phyloP scores from a whole-genome alignment of 1,140 invertebrate genomes.

The Rhysida immarginata region DNA sequence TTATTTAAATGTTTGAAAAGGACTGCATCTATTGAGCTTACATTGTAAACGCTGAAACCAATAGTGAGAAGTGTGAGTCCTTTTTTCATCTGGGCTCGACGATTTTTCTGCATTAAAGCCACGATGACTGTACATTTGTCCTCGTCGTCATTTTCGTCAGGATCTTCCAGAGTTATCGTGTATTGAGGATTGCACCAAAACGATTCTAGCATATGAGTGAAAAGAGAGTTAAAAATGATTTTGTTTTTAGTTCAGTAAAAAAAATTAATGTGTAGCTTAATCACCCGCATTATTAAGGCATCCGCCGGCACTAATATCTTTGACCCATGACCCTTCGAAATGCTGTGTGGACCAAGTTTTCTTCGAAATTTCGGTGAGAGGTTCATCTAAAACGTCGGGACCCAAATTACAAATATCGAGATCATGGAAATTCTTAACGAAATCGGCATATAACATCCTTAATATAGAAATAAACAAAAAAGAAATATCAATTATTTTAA shows the following conservation, averaged over 20 bases:
- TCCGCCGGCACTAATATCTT: constrained; percentile 79
- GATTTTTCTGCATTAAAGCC: constrained; percentile 66
- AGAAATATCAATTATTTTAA: too few species aligned
- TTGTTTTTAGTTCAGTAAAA: too few species aligned
- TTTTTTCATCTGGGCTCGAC: constrained; percentile 70
- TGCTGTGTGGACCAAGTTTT: constrained; percentile 82
- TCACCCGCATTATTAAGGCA: constrained; percentile 84
- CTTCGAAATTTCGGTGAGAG: constrained; percentile 48
- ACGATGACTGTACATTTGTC: constrained; percentile 81
- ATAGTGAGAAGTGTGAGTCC: constrained; percentile 90
- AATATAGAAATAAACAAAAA: too few species aligned
- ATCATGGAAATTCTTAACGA: constrained; percentile 49
- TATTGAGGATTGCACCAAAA: constrained; percentile 96
- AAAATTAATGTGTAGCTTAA: too few species aligned
- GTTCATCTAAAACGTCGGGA: constrained; percentile 66
- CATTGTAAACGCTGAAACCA: constrained; percentile 88
- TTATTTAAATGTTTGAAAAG: too few species aligned
- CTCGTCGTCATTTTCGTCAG: constrained; percentile 56
- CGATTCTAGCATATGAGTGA: constrained; percentile 59
- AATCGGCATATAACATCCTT: constrained; percentile 63
- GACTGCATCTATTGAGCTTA: too few species aligned
- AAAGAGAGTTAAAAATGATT: too few species aligned
- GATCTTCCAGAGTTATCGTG: constrained; percentile 67
- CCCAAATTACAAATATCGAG: constrained; percentile 94
- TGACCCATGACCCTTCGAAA: constrained; percentile 87